Conservation (phyloP, 2,888 invertebrate genomes). For the Malthinus flaveolus region DNA sequence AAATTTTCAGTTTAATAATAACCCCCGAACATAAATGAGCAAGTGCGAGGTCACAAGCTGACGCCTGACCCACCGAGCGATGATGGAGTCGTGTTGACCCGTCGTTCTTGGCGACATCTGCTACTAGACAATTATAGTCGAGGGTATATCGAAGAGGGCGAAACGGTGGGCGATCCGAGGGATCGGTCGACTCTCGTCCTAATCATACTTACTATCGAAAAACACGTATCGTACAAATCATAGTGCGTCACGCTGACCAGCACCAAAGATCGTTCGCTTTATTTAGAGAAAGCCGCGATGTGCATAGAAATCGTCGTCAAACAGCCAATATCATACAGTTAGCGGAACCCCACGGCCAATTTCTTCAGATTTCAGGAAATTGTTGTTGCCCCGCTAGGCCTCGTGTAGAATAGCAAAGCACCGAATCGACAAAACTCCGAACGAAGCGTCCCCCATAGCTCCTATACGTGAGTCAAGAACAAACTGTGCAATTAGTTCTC, state of each 20-base stretch:
- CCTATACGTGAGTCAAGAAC: conserved; percentile 33
- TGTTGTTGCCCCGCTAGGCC: conserved; percentile 42
- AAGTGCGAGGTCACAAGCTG: conserved; percentile 54
- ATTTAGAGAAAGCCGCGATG: conserved; percentile 46
- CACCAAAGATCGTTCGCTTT: conserved; percentile 45
- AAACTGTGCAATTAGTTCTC: conserved; percentile 33
- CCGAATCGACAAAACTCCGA: conserved; percentile 24
- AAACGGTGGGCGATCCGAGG: conserved; percentile 16
- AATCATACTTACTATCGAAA: conserved; percentile 34
- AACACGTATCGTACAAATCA: conserved; percentile 55
- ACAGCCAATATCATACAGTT: conserved; percentile 51
- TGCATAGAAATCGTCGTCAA: conserved; percentile 55
- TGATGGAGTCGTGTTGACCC: conserved; percentile 52
- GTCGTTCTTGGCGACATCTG: conserved; percentile 46
- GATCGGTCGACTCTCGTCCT: conserved; percentile 25
- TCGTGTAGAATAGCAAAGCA: conserved; percentile 38
- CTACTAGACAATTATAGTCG: conserved; percentile 48
- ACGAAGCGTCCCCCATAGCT: conserved; percentile 18
- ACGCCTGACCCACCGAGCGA: conserved; percentile 45
- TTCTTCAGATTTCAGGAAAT: conserved; percentile 52
- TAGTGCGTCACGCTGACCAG: conserved; percentile 49
- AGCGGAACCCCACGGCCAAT: conserved; percentile 48
- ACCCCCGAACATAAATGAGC: conserved; percentile 51
- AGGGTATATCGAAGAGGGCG: conserved; percentile 34
- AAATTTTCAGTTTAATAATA: conserved; percentile 55